phyloP scores from a whole-genome alignment of 2,888 invertebrate genomes.

The Polia nebulosa region DNA sequence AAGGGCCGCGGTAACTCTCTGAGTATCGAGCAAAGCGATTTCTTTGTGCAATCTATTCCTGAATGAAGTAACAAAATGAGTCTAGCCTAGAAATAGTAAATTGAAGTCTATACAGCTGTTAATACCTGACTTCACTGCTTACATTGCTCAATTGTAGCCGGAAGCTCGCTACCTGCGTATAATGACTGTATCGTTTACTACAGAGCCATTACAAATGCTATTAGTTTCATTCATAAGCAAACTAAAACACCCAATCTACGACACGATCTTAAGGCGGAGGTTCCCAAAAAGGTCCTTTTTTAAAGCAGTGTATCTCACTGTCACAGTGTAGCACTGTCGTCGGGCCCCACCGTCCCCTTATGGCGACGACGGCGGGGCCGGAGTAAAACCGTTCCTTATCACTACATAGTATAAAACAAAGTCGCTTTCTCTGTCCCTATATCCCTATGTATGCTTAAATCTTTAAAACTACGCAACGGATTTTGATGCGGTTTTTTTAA shows the following conservation, averaged over 20 bases:
- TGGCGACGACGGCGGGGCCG: no score
- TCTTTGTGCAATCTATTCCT: constrained; percentile 2
- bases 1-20: no score
- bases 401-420: no score
- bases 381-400: no score
- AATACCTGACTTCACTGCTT: not conserved
- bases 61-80: constrained; percentile 23
- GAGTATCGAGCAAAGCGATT: not conserved
- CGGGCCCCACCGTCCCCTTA: no score
- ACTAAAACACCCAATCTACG: not conserved
- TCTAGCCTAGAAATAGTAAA: constrained; percentile 15
- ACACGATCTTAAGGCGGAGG: constrained; percentile 15
- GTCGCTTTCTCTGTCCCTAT: no score
- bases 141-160: constrained; percentile 36
- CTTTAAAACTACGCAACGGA: no score
- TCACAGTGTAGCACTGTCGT: no score
- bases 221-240: constrained; percentile 38
- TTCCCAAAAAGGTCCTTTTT: no score
- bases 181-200: constrained; percentile 26
- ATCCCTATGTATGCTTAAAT: no score
- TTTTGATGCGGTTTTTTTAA: no score
- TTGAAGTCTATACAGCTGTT: constrained; percentile 1
- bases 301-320: no score
- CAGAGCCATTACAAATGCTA: constrained; percentile 6
- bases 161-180: constrained; percentile 18